Evolutionary conservation across 2,113 vertebrate genomes (phyloP).

Genomic region (Poeciliopsis retropinna): DNA sequence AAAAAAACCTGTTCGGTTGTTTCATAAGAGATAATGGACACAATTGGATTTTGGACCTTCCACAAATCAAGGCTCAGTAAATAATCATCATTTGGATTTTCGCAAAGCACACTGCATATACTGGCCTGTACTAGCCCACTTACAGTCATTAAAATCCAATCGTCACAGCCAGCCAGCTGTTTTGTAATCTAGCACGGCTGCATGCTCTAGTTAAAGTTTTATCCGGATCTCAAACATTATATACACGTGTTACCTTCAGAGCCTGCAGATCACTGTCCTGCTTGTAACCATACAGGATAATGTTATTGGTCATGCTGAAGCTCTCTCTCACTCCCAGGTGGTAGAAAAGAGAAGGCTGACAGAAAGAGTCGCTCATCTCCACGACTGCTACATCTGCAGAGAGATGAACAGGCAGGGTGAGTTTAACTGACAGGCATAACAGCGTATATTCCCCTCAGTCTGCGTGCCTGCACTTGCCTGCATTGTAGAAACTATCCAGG

Average conservation of each 20-base stretch:
- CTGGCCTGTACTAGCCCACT: not conserved
- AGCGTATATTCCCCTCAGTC: not conserved
- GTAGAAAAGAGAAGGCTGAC: conserved; percentile 92
- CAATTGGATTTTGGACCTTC: not conserved
- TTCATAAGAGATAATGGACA: not conserved
- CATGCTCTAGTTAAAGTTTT: not conserved
- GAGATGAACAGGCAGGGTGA: not conserved
- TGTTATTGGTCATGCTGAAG: conserved; percentile 92
- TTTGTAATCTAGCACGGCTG: not conserved
- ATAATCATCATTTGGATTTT: not conserved
- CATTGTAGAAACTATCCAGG: conserved; percentile 88
- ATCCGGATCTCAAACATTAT: not conserved
- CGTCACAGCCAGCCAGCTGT: not conserved
- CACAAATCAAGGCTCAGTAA: not conserved
- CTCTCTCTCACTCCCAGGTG: conserved; percentile 91
- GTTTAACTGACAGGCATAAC: not conserved
- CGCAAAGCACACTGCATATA: not conserved
- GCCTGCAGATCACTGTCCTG: conserved; percentile 83
- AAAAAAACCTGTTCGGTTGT: too few species aligned
- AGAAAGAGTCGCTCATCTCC: conserved; percentile 86
- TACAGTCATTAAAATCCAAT: not conserved
- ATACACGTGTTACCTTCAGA: conserved; percentile 78
- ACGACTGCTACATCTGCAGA: conserved; percentile 88
- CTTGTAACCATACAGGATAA: conserved; percentile 86
- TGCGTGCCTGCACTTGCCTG: conserved; percentile 81